Conservation (phyloP, 2,888 invertebrate species). For the Ommatoiulus sabulosus region DNA sequence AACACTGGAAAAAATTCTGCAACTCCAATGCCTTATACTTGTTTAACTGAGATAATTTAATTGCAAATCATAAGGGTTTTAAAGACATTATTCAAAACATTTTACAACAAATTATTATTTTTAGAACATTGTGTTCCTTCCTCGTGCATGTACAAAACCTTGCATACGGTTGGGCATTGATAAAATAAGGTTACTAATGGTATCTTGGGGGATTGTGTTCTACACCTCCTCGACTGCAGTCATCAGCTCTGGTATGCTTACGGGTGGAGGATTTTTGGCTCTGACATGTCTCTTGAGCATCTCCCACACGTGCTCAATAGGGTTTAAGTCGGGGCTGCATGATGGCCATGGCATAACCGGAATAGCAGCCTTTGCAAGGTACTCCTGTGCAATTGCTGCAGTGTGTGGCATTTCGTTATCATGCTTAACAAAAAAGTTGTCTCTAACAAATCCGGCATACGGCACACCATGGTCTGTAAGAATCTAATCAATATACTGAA, state of each 20-base stretch:
- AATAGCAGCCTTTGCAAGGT: not conserved
- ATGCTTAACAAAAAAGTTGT: constrained; percentile 22
- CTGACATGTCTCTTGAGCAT: constrained; percentile 14
- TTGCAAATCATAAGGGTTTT: no score
- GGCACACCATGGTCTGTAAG: not conserved
- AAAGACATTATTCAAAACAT: no score
- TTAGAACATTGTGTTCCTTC: no score
- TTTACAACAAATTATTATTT: no score
- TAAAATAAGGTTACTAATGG: no score
- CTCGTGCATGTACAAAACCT: no score
- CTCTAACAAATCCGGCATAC: constrained; percentile 20
- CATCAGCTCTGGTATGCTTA: constrained; percentile 30
- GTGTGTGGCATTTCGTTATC: constrained; percentile 11
- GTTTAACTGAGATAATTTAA: no score
- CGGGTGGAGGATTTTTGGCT: not conserved
- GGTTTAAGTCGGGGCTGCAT: constrained; percentile 26
- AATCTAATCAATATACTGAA: not conserved
- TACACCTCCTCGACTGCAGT: constrained; percentile 3
- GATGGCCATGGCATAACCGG: not conserved
- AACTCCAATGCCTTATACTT: no score
- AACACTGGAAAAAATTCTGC: no score
- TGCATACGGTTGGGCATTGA: no score
- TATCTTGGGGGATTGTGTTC: no score
- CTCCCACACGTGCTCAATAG: not conserved
- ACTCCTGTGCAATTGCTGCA: constrained; percentile 19